Evolutionary conservation across 2,888 invertebrate genomes (phyloP).

Genomic region (Aphodius granarius): DNA sequence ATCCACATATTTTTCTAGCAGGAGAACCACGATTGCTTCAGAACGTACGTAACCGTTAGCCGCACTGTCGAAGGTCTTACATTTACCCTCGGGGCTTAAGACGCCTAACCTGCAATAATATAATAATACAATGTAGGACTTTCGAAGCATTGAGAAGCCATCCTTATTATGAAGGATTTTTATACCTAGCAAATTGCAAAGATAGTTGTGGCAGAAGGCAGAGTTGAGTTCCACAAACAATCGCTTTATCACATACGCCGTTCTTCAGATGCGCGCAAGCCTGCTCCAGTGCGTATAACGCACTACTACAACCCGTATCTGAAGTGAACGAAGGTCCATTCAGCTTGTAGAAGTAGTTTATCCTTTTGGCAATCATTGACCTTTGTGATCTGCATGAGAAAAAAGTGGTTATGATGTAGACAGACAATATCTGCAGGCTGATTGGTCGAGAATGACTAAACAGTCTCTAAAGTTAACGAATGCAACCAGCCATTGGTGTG

Average conservation of each 20-base stretch:
- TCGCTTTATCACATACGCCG: conserved; percentile 84
- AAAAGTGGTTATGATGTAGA: no score
- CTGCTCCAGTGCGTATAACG: conserved; percentile 83
- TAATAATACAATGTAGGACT: no score
- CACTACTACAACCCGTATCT: conserved; percentile 96
- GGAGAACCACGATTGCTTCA: no score
- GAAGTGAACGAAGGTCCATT: conserved; percentile 80
- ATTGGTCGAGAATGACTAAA: no score
- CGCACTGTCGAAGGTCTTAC: conserved; percentile 87
- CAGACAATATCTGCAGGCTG: no score
- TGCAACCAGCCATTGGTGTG: no score
- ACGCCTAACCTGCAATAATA: no score
- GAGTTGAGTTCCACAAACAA: conserved; percentile 86
- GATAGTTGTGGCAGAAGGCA: conserved; percentile 86
- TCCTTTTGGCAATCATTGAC: conserved; percentile 90
- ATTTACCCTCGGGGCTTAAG: conserved; percentile 83
- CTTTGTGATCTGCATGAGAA: conserved; percentile 76
- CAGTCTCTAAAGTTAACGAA: no score
- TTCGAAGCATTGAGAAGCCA: conserved; percentile 46
- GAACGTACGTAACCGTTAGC: conserved; percentile 84
- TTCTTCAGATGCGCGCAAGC: conserved; percentile 75
- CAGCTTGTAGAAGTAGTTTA: no score
- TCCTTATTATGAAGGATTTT: no score
- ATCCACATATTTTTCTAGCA: conserved; percentile 64
- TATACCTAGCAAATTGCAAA: conserved; percentile 79